phyloP scores from a whole-genome alignment of 2,113 vertebrate species.

The Lepus americanus region DNA sequence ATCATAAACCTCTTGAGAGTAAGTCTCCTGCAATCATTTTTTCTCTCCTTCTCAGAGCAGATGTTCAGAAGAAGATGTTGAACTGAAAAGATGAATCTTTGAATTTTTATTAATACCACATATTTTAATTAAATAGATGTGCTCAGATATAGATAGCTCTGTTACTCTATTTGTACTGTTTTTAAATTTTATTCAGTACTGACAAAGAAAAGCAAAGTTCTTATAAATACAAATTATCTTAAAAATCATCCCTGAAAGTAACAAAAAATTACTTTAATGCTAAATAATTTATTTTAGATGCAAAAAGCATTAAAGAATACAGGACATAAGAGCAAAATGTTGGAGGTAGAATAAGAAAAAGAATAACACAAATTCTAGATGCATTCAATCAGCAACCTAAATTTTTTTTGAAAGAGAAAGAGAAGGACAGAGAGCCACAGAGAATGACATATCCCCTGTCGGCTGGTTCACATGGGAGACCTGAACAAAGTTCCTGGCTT shows the following conservation, averaged over 20 bases:
- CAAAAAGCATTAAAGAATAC: background rate
- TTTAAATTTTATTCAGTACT: constrained; percentile 14
- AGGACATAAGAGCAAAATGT: background rate
- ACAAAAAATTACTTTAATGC: background rate
- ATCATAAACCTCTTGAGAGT: background rate
- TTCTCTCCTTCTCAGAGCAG: background rate
- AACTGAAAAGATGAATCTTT: background rate
- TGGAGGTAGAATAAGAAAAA: background rate
- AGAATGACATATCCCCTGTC: no score
- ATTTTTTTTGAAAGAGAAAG: no score
- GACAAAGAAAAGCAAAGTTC: constrained; percentile 18
- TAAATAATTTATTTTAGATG: constrained; percentile 21
- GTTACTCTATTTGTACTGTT: background rate
- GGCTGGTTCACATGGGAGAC: no score
- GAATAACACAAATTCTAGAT: background rate
- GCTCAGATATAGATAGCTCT: background rate
- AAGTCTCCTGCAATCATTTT: background rate
- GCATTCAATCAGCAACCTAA: background rate
- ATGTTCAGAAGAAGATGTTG: background rate
- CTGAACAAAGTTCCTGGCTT: no score
- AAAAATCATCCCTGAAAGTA: background rate
- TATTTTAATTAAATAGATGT: background rate
- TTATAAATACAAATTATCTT: background rate
- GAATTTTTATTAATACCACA: background rate
- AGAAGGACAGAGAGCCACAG: no score